These are phyloP conservation scores for Etia nguti DNA, from an alignment of 2,113 vertebrate genomes.

Conservation along the genomic window DNA sequence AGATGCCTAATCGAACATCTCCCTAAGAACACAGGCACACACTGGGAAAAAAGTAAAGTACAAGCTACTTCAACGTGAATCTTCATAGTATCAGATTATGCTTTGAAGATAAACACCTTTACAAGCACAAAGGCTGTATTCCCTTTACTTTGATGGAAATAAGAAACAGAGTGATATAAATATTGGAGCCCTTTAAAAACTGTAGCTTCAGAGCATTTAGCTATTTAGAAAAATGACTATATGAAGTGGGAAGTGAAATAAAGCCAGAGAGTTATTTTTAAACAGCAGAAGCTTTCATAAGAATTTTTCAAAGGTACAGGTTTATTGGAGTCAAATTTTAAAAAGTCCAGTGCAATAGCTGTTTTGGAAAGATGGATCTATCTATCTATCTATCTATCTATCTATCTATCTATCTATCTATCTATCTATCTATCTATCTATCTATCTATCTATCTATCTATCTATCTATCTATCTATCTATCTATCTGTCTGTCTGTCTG, in stretches of 20 bases:
- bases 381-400: too few species aligned
- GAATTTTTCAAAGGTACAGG: neutral
- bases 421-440: neutral
- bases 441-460: neutral
- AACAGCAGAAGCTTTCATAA: neutral
- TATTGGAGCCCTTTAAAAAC: neutral
- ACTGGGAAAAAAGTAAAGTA: neutral
- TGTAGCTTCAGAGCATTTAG: neutral
- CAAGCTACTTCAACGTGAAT: neutral
- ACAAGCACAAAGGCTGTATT: neutral
- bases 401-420: neutral
- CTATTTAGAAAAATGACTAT: neutral
- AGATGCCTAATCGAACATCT: neutral
- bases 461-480: neutral
- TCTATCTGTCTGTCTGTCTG: neutral
- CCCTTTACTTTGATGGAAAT: neutral
- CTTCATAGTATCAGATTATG: neutral
- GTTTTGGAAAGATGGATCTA: too few species aligned
- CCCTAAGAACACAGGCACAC: neutral
- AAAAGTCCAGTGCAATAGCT: neutral
- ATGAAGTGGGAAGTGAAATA: neutral
- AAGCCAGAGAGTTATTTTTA: neutral
- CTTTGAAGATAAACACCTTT: neutral
- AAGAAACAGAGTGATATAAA: neutral
- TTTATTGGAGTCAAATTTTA: neutral